These are phyloP conservation scores for Buteo buteo DNA, from an alignment of 2,113 vertebrate species.

Conservation along the genomic window DNA sequence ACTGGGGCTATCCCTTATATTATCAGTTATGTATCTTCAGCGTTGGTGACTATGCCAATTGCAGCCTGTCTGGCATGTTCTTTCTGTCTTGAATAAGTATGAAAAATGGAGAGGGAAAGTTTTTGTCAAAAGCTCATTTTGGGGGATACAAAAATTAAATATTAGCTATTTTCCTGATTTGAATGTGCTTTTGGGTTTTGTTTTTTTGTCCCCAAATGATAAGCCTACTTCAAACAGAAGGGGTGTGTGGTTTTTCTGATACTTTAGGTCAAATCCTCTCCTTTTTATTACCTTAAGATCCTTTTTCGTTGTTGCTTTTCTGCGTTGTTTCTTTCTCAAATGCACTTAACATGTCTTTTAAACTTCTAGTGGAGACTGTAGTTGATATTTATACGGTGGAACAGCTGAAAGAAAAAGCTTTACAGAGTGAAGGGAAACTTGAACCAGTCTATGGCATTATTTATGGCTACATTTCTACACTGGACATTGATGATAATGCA, in stretches of 20 bases:
- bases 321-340: background rate
- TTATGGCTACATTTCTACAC: constrained; percentile 85
- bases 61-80: background rate
- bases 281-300: background rate
- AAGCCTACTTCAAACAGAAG: background rate
- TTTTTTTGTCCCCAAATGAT: background rate
- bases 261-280: background rate
- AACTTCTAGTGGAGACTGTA: constrained; percentile 83
- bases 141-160: background rate
- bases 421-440: constrained; percentile 67
- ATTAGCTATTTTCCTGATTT: background rate
- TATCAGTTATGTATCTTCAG: background rate
- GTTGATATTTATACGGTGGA: constrained; percentile 82
- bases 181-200: background rate
- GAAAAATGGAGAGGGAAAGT: background rate
- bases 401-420: constrained; percentile 73
- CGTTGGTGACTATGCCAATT: background rate
- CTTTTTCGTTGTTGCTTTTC: background rate
- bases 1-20: background rate
- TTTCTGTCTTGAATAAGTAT: background rate
- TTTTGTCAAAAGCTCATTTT: background rate
- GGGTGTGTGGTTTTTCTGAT: background rate
- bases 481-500: constrained; percentile 81
- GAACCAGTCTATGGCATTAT: constrained; percentile 80
- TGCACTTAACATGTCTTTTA: background rate